Conservation (phyloP, 2,113 vertebrate species). For the Amazona vittata region DNA sequence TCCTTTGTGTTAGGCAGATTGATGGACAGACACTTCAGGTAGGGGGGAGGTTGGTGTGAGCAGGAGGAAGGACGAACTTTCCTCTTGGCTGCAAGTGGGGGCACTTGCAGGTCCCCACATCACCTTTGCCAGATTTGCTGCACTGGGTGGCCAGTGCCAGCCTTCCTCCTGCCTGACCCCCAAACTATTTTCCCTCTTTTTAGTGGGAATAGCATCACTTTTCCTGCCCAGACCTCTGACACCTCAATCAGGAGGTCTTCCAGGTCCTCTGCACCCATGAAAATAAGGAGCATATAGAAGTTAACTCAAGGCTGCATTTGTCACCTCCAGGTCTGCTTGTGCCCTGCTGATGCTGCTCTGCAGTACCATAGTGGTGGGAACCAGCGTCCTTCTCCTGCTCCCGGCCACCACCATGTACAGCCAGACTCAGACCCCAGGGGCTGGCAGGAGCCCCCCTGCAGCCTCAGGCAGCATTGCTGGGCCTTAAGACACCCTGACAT, state of each 20-base stretch:
- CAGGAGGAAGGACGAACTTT: background rate
- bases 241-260: background rate
- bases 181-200: background rate
- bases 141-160: background rate
- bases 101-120: background rate
- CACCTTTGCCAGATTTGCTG: background rate
- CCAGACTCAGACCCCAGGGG: background rate
- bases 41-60: background rate
- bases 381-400: background rate
- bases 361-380: rapidly evolving
- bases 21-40: background rate
- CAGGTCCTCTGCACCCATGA: background rate
- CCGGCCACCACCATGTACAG: background rate
- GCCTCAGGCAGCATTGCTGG: background rate
- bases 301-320: background rate
- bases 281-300: background rate
- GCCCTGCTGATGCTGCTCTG: background rate
- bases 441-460: background rate
- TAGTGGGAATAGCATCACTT: background rate
- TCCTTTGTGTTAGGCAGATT: background rate
- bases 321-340: background rate
- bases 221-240: background rate
- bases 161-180: background rate
- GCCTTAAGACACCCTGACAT: background rate
- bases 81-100: background rate